Evolutionary conservation across 2,797 vertebrate species (phyloP), one percentile per base, ranked within the genome.

Genomic region (Acanthurus tractus): DNA sequence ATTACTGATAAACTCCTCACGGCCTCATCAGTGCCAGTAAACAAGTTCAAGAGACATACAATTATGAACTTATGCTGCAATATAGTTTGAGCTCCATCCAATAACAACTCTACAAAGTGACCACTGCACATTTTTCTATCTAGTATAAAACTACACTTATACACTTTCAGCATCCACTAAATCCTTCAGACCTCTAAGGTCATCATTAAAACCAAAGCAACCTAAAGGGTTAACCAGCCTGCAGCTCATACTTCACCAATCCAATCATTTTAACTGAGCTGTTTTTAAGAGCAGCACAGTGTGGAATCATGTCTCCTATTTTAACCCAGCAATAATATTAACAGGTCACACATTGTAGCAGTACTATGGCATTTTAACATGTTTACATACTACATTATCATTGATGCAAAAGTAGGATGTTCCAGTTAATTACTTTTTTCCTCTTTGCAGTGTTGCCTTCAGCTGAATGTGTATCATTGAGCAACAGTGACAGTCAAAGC

Each of bases 381-480:
- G 2, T 53, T 71, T 58, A 66, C 52, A 63, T 55, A 25, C 10
- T 46, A 29, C 25, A 29, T 22, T 59, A 65, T 65, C 8, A 55
- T 44, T 17, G 12, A 67, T 53, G 20, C 55, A 77, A 62, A 54
- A 61, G 49, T 64, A 6, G 49, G 46, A 65, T 50, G 36, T 73
- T 66, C n/a, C 42, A 78, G 66, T 77, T 72, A 69, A 75, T 70
- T 76, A 57, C 44, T 40, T 9, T 68, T 64, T 65, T 44, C 63
- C 23, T 68, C 15, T 59, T 56, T 78, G 57, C 53, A 68, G 59
- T 13, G 6, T n/a, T 78, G 81, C 58, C 44, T 70, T 46, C 42
- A 62, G 69, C 63, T 76, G 48, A 78, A 38, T 76, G 66, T 59
- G 67, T 59, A 82, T 84, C 61, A 77, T 25, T 42, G 63, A 15